Evolutionary conservation across 2,113 vertebrate genomes (phyloP), one percentile per base, ranked within the genome.

Genomic region (Sinocyclocheilus grahami): DNA sequence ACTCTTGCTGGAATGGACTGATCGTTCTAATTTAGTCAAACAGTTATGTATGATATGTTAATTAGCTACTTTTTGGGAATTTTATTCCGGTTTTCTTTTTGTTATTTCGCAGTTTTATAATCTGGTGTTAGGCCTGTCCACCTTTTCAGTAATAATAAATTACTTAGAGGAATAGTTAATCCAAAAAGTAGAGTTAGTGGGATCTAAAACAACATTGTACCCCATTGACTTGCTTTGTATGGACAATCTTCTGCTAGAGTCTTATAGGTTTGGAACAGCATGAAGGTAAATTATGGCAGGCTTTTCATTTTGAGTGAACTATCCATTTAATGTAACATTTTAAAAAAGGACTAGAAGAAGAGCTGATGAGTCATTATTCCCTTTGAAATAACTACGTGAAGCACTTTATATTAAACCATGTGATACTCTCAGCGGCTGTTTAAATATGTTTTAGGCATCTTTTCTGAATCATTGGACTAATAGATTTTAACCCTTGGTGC

Each of bases 281-380:
- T 67, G 13, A 67, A 69, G 14, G 65, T 33, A 69, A 69, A 69
- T 69, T 1, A 67, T 14, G 24, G 13, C 24, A 65, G n/a, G 14
- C 24, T 14, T 27, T 14, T 65, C 27, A 33, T 69, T 69, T 33
- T 5, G 5, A 16, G 30, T 69, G 65, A 69, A 69, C 0, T 69
- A 18, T 69, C 65, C 65, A 16, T 69, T 69, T 3, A 69, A 71
- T 4, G 67, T 4, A 37, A 71, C 67, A 20, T 37, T 69, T 69
- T 71, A 83, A 86, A 82, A 89, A 72, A 71, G 27, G 11, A 55
- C 16, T 5, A 69, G 10, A 12, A 5, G 69, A 37, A 83, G 51
- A 78, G 71, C 82, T 87, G 76, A 63, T 83, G 74, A 89, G 86
- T 85, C 89, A 89, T 90, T 88, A 82, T 86, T 75, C 10, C 58